Evolutionary conservation across 2,888 invertebrate species (phyloP).

Genomic region (Acronicta psi): DNA sequence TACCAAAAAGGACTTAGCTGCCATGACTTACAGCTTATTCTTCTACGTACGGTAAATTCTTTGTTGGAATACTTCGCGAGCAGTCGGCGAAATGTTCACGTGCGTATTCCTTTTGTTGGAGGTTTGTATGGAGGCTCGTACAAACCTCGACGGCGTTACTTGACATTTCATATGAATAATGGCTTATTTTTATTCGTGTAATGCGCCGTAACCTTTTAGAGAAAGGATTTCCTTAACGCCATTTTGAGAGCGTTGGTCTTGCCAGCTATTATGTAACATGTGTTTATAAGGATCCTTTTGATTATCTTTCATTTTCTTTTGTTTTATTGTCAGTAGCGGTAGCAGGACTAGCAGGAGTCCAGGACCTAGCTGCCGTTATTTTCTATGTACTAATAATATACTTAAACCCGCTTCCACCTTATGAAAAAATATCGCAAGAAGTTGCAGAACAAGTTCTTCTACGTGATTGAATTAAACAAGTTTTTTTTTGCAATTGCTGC

Average conservation of each 20-base stretch:
- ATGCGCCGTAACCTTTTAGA: conserved; percentile 60
- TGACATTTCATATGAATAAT: conserved; percentile 72
- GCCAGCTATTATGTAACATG: conserved; percentile 47
- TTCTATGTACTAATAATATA: background rate
- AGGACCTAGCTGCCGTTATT: background rate
- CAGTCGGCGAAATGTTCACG: conserved; percentile 72
- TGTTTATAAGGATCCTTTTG: conserved; percentile 17
- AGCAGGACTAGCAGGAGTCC: too few species aligned
- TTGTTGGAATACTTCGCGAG: conserved; percentile 66
- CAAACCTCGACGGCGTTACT: conserved; percentile 60
- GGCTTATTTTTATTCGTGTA: conserved; percentile 62
- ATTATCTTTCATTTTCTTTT: conserved; percentile 6
- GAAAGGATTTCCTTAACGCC: conserved; percentile 61
- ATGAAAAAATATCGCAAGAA: conserved; percentile 4
- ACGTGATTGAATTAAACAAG: conserved; percentile 20
- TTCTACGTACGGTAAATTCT: conserved; percentile 48
- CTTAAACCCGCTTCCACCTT: background rate
- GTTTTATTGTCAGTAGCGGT: background rate
- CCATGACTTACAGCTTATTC: conserved; percentile 56
- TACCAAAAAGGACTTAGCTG: conserved; percentile 55
- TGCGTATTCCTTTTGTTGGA: conserved; percentile 76
- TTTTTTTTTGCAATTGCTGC: conserved; percentile 15
- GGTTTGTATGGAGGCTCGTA: conserved; percentile 58
- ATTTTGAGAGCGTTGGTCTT: conserved; percentile 44
- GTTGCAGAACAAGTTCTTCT: conserved; percentile 11